Base-by-base conservation (phyloP, 1,140 invertebrate genomes). In the Triops cancriformis region DNA sequence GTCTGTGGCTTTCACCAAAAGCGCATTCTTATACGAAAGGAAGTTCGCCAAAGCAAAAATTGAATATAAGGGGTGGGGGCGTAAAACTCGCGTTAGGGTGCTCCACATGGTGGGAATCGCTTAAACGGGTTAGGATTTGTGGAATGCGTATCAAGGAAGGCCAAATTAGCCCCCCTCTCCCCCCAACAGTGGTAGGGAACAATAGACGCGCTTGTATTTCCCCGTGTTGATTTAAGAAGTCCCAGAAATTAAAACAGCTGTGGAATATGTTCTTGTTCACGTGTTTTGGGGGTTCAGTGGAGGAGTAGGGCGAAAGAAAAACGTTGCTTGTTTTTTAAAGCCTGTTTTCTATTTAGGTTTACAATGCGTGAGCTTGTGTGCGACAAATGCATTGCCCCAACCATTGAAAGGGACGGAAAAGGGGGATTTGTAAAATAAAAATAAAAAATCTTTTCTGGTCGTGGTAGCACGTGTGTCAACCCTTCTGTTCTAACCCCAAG, bases 321-420 rank as follows among this genome's bases (percentile, higher is more conserved):
- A 14, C 51, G 51, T 18, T 64, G 51, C 51, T 64, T 64, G 51
- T 64, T 64, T 64, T 64, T 64, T 64, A n/a, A 64, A 64, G 7
- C 31, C 31, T 37, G 51, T 23, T 9, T 64, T 64, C n/a, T 14
- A 64, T 64, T 64, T 23, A n/a, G 51, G 51, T 64, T 64, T 64
- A 64, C 51, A 64, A 64, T 64, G 51, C 51, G 10, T 64, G 51
- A 23, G 51, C 51, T 64, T 64, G 51, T 64, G 51, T 64, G 51
- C 51, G 51, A 64, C 51, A 64, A 64, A 64, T 64, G 51, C 51
- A 64, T 64, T 64, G 6, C 18, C 51, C 51, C 14, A 4, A 37
- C 31, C 31, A 37, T 37, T 37, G 51, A 14, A 9, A 11, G 51
- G 10, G 10, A 23, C 14, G 12, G 1, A 5, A n/a, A 11, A 23